Evolutionary conservation across 2,888 invertebrate genomes (phyloP), one percentile per base, ranked within the genome.

Genomic region (Cremastobaeus sp.): DNA sequence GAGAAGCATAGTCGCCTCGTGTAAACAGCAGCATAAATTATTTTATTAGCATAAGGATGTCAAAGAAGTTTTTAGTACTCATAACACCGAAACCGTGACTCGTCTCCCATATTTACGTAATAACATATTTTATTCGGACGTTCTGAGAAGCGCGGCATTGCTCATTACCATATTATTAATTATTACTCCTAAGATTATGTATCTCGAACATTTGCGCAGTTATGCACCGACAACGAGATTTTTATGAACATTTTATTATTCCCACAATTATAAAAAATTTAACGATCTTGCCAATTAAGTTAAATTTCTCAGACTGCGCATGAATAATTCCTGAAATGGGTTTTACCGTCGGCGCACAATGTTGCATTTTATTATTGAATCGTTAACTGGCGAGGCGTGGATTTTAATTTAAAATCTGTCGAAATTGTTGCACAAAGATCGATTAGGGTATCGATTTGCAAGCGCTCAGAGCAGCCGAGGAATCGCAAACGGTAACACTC

Each of bases 91-190:
- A 65, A 65, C 55, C 35, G 9, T 55, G 47, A 18, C 39, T 28
- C 28, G 17, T 65, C 54, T 39, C 55, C 55, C 47, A 47, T 47
- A 55, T 65, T 65, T 65, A 65, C 47, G 65, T 47, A 65, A 47
- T 35, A 54, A 55, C 37, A 65, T 47, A 65, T 65, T 65, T 65
- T 65, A 65, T 55, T 54, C 39, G 17, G 15, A 30, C 47, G 20
- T 65, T 55, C 47, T 21, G 28, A 45, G 54, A 65, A 65, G 30
- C 45, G n/a, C 47, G n/a, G 34, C 20, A 17, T 30, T 32, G 48
- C 35, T 47, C 45, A 39, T 65, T 65, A 55, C 39, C 47, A 55
- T 65, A 55, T 47, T 55, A 65, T 47, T 55, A 54, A 28, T 65
- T 65, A 37, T 47, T 39, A 55, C 54, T 55, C 21, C 30, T n/a